Base-by-base conservation (phyloP, 2,797 vertebrate genomes). In the Sebastiscus albofasciatus region DNA sequence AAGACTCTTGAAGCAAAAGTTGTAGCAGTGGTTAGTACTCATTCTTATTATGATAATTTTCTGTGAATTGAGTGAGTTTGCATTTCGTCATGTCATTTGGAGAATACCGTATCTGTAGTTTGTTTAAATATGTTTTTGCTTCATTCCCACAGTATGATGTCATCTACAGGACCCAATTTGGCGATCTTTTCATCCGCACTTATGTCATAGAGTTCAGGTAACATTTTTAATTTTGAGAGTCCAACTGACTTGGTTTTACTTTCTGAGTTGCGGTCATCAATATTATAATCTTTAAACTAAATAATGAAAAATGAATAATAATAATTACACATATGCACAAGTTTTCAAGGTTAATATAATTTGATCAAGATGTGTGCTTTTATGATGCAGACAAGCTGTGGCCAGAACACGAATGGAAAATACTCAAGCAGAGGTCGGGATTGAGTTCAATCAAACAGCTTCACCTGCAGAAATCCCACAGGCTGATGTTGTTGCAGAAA, bases 371-470 rank as follows among this genome's bases (percentile, higher is more conserved):
- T 6, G 2, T 58, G 29, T 78, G 0, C 4, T 58, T 69, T 71
- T 22, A 31, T 36, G 2, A 60, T 60, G 10, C 59, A 87, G 83
- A 3, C 11, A 0, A 33, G 52, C 8, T 27, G 0, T 0, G 3
- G 0, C 2, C 4, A 4, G 1, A 18, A 14, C 0, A 3, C 54
- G 79, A 73, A 3, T 2, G 4, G 6, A 8, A 0, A 18, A 20
- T 8, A 82, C 66, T 60, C 14, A 59, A 52, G 83, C 62, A 62
- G 78, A 75, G 9, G 12, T 87, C 5, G 79, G 61, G 5, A 2
- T 84, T 22, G 39, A 56, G 71, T 86, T 90, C 24, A 52, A 68
- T 27, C 8, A 27, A 12, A 65, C 65, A 2, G 7, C 5, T 8
- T 11, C 67, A 46, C 0, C 54, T 36, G 10, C 4, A 33, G 22